phyloP scores from a whole-genome alignment of 2,888 invertebrate species.

The Papilio protenor region DNA sequence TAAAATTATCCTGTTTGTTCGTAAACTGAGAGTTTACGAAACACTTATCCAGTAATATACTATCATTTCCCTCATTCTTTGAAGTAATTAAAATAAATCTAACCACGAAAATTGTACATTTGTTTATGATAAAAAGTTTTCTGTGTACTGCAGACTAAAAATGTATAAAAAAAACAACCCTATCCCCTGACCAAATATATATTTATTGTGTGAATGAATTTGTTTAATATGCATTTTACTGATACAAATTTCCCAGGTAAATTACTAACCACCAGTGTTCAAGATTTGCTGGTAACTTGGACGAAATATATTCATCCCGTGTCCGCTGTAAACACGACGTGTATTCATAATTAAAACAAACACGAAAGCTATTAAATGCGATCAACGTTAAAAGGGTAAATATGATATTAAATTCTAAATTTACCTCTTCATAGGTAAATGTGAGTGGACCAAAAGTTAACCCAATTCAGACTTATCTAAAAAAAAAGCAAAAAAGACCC shows the following conservation, averaged over 20 bases:
- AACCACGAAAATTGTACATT: no score
- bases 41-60: neutral
- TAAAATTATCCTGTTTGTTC: neutral
- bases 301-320: neutral
- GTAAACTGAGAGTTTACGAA: neutral
- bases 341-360: conserved; percentile 11
- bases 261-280: neutral
- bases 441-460: neutral
- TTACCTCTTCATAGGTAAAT: neutral
- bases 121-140: neutral
- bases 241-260: no score
- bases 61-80: neutral
- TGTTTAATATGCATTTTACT: neutral
- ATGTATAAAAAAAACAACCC: neutral
- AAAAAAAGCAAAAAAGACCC: no score
- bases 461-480: neutral
- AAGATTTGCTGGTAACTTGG: neutral
- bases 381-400: conserved; percentile 7
- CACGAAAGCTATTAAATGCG: neutral
- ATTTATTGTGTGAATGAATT: neutral
- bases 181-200: neutral
- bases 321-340: neutral
- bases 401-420: neutral
- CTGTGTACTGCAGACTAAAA: neutral
- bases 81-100: no score